A percentile compares a stretch with the other conserved stretches of the same genome.
These are phyloP conservation scores for Dryomyza anilis DNA, from an alignment of 2,888 invertebrate genomes.

Conservation along the genomic window DNA sequence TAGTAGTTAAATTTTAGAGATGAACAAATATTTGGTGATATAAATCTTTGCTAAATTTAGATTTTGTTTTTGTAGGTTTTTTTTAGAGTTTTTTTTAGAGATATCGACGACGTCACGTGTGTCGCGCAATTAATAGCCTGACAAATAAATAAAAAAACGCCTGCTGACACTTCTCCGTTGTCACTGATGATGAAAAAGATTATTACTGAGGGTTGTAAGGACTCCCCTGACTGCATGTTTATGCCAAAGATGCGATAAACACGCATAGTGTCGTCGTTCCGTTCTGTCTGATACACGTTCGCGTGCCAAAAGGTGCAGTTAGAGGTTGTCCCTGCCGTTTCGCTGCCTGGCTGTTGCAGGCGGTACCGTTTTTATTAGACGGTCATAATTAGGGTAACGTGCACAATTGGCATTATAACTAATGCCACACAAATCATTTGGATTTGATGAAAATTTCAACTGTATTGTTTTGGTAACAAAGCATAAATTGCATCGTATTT, in stretches of 20 bases:
- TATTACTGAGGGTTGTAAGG: too few species aligned
- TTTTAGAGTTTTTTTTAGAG: background rate
- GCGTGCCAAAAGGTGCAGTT: background rate
- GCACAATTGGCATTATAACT: too few species aligned
- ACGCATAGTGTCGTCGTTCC: background rate
- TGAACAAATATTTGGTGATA: too few species aligned
- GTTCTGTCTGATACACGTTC: background rate
- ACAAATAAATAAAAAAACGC: constrained; percentile 12
- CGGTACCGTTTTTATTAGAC: background rate
- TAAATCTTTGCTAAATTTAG: too few species aligned
- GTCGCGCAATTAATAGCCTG: background rate
- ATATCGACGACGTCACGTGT: constrained; percentile 1
- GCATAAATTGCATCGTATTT: too few species aligned
- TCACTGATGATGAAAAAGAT: too few species aligned
- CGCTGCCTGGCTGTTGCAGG: background rate
- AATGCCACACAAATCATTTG: too few species aligned
- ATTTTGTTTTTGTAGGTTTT: background rate
- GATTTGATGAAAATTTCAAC: too few species aligned
- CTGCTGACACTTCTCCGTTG: too few species aligned
- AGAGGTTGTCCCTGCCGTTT: background rate
- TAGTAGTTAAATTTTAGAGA: too few species aligned
- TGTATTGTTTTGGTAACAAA: too few species aligned
- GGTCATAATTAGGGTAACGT: background rate
- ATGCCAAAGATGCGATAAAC: constrained; percentile 4
- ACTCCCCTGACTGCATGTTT: background rate